Conservation (phyloP, 2,113 vertebrate genomes). For the Heterocephalus glaber region DNA sequence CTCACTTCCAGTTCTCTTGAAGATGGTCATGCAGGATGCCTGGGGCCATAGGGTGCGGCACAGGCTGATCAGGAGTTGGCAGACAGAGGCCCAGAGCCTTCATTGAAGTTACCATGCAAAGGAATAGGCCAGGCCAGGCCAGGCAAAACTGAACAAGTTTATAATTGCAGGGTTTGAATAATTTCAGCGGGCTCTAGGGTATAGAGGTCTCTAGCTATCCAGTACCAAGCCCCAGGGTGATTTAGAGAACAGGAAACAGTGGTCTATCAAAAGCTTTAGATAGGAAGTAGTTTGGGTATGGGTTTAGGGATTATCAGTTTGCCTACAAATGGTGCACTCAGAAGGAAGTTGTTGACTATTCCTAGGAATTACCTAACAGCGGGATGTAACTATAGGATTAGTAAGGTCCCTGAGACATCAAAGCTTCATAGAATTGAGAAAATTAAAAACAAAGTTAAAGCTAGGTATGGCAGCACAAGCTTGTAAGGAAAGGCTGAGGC, state of each 20-base stretch:
- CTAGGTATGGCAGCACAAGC: background rate
- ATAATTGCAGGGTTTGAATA: background rate
- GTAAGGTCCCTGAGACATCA: background rate
- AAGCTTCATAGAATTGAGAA: background rate
- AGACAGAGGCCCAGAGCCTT: too few relatives aligned
- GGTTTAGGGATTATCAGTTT: background rate
- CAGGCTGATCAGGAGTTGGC: background rate
- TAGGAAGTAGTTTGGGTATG: accelerated
- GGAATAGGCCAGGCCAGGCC: background rate
- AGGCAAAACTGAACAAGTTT: background rate
- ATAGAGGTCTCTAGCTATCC: too few relatives aligned
- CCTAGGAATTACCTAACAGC: background rate
- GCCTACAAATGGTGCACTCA: background rate
- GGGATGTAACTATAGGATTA: background rate
- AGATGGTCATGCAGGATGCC: background rate
- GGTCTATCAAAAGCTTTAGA: background rate
- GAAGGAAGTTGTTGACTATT: background rate
- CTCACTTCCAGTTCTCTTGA: background rate
- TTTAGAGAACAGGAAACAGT: too few relatives aligned
- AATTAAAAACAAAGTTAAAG: background rate
- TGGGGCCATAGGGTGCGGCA: background rate
- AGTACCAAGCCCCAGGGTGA: too few relatives aligned
- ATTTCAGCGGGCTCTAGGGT: background rate
- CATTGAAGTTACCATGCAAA: accelerated
- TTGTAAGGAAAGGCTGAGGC: background rate